phyloP scores from a whole-genome alignment of 2,888 invertebrate species.

The Hydroisotoma schaefferi region DNA sequence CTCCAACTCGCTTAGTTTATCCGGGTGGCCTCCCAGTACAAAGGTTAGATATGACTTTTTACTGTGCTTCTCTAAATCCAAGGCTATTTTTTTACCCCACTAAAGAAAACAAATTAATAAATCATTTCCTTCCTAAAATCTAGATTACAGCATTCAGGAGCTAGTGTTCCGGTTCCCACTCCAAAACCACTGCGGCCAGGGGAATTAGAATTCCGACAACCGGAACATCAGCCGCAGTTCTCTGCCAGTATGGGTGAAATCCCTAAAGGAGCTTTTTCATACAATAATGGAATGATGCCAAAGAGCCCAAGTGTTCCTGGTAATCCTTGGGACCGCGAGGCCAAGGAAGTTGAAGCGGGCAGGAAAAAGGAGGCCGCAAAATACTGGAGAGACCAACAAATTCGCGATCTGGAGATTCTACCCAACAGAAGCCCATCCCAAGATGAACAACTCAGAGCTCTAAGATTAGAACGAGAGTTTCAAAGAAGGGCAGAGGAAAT shows the following conservation, averaged over 20 bases:
- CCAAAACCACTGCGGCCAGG: constrained; percentile 48
- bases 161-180: constrained; percentile 40
- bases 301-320: constrained; percentile 49
- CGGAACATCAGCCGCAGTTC: constrained; percentile 53
- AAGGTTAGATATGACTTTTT: too few species aligned
- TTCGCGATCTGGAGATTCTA: constrained; percentile 69
- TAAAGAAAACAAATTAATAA: too few species aligned
- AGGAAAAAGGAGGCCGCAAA: constrained; percentile 70
- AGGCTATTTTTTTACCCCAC: too few species aligned
- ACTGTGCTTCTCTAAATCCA: too few species aligned
- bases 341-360: constrained; percentile 67
- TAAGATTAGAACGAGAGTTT: constrained; percentile 86
- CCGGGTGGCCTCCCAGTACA: constrained; percentile 21
- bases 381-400: constrained; percentile 81
- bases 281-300: constrained; percentile 33
- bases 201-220: constrained; percentile 50
- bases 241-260: constrained; percentile 61
- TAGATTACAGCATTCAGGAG: too few species aligned
- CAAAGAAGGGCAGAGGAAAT: constrained; percentile 82
- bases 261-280: constrained; percentile 60
- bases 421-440: constrained; percentile 71
- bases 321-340: constrained; percentile 92
- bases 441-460: constrained; percentile 80
- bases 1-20: constrained; percentile 41
- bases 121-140: too few species aligned